phyloP scores from a whole-genome alignment of 2,888 invertebrate species.

The Ochropacha duplaris region DNA sequence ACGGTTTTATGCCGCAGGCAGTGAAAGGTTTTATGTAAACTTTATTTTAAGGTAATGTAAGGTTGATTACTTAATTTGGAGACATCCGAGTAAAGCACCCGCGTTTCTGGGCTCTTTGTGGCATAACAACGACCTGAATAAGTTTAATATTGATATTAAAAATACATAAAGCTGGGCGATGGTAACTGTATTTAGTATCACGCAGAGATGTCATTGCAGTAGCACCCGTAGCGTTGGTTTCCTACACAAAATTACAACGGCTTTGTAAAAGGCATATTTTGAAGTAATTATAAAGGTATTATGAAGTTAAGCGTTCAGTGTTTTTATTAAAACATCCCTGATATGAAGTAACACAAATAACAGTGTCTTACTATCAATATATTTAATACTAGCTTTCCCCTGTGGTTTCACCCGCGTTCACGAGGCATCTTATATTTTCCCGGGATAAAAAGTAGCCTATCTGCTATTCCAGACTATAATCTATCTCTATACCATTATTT shows the following conservation, averaged over 20 bases:
- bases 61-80: slow-evolving; percentile 38
- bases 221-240: neutral
- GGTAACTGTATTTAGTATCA: neutral
- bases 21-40: slow-evolving; percentile 25
- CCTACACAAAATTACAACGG: neutral
- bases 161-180: neutral
- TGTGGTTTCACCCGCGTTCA: too few relatives aligned
- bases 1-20: slow-evolving; percentile 25
- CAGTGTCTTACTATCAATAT: neutral
- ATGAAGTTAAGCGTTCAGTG: too few relatives aligned
- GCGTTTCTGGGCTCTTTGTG: neutral
- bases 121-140: neutral
- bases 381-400: too few relatives aligned
- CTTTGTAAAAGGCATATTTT: neutral
- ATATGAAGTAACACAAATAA: neutral
- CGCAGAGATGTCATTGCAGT: too few relatives aligned
- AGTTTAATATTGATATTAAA: neutral
- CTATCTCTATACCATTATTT: too few relatives aligned
- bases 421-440: too few relatives aligned
- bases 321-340: neutral
- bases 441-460: too few relatives aligned
- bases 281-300: neutral
- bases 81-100: slow-evolving; percentile 15
- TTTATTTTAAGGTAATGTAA: slow-evolving; percentile 14
- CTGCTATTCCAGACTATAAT: too few relatives aligned